Conservation (phyloP, 23 tunicate genomes). For the Botrylloides violaceus region DNA sequence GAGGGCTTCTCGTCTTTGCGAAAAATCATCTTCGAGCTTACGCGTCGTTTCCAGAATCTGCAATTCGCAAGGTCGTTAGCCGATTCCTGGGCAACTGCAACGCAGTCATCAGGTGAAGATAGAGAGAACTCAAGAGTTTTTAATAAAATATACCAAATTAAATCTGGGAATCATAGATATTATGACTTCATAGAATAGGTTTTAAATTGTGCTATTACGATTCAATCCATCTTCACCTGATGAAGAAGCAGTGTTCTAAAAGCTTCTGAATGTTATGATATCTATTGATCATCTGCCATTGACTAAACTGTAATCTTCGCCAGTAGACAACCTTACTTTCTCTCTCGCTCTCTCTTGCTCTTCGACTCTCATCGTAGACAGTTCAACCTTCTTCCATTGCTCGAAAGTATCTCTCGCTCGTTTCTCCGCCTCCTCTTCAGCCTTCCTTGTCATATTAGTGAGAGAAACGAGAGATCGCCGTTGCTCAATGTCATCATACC, state of each 20-base stretch:
- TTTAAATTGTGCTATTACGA: too few species aligned
- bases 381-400: conserved; percentile 73
- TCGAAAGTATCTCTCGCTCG: conserved; percentile 55
- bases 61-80: conserved; percentile 2
- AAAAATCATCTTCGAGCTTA: conserved; percentile 61
- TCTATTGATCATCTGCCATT: too few species aligned
- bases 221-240: too few species aligned
- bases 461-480: conserved; percentile 16
- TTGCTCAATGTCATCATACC: conserved; percentile 28
- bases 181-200: too few species aligned
- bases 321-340: conserved; percentile 25
- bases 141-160: too few species aligned
- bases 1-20: conserved; percentile 30
- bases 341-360: conserved; percentile 67
- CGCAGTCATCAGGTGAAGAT: too few species aligned
- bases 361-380: conserved; percentile 42
- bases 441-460: conserved; percentile 38
- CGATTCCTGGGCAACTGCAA: too few species aligned
- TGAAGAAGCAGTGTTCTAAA: too few species aligned
- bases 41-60: conserved; percentile 35
- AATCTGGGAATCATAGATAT: too few species aligned
- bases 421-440: conserved; percentile 74
- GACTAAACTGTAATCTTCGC: too few species aligned
- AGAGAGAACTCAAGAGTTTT: too few species aligned
- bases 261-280: too few species aligned